Conservation (phyloP, 2,113 vertebrate species). For the Cyanistes caeruleus region DNA sequence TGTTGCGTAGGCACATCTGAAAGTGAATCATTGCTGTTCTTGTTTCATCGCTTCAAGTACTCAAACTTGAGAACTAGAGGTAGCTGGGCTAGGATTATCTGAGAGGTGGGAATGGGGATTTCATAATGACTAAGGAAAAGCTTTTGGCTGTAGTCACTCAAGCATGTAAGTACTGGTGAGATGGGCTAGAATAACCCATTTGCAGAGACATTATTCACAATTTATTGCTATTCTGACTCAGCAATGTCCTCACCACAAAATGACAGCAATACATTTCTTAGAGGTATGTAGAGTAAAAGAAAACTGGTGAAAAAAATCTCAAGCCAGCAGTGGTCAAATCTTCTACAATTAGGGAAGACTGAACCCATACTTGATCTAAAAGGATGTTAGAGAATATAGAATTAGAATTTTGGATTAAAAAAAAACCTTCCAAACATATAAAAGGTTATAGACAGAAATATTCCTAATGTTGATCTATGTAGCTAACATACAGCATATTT, state of each 20-base stretch:
- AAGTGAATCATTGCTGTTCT: neutral
- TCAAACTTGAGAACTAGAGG: neutral
- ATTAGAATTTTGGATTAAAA: neutral
- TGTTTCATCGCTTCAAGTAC: neutral
- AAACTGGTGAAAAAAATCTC: neutral
- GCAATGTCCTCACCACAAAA: neutral
- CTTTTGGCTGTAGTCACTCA: neutral
- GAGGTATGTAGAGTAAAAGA: neutral
- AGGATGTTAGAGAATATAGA: neutral
- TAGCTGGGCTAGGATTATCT: neutral
- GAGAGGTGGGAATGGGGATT: neutral
- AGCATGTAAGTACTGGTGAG: neutral
- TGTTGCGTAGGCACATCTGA: neutral
- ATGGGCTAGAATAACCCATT: neutral
- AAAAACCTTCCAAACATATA: neutral
- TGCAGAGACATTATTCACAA: neutral
- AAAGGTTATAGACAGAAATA: neutral
- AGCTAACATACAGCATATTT: neutral
- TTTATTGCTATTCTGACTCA: slow-evolving; percentile 15
- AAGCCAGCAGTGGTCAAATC: neutral
- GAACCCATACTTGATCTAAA: neutral
- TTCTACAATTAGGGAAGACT: neutral
- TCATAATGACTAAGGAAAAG: neutral
- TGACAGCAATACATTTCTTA: neutral
- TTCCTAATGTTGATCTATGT: neutral